Base-by-base conservation (phyloP, 2,888 invertebrate genomes). In the Himalopsyche kuldschensis region DNA sequence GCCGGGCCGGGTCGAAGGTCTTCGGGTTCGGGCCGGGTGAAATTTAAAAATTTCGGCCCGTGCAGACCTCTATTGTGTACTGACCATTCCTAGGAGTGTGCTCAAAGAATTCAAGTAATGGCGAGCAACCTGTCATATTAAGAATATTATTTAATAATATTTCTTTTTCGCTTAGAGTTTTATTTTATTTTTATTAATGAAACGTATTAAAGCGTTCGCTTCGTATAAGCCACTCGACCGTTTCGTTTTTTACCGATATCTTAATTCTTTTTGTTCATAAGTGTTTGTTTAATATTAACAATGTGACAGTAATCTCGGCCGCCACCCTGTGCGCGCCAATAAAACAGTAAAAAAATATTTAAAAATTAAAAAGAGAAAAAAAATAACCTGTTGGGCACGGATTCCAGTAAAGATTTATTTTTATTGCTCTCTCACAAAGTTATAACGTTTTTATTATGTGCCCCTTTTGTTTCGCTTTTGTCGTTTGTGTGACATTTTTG, bases 31-130 rank as follows among this genome's bases (percentile, higher is more conserved):
- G n/a, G n/a, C n/a, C n/a, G n/a, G n/a, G n/a, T n/a, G n/a, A n/a
- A n/a, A n/a, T n/a, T n/a, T n/a, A n/a, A n/a, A n/a, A n/a, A n/a
- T n/a, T n/a, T n/a, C n/a, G n/a, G n/a, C n/a, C n/a, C n/a, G n/a
- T n/a, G n/a, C n/a, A n/a, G n/a, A n/a, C n/a, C 41, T 41, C 5
- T 41, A 11, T 41, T 8, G 41, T 41, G 41, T 93, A 4, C 93
- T 88, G 15, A 95, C 93, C 97, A 98, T 98, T 0, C 94, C 92
- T 80, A 96, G 88, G 91, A 98, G 93, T 0, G 97, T 97, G 86
- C 92, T 92, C 35, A 97, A 92, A 48, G 95, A 94, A 87, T 94
- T 93, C 82, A 89, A 88, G 94, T 95, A 97, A 79, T 94, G n/a
- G n/a, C n/a, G n/a, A n/a, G n/a, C n/a, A n/a, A n/a, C n/a, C n/a